phyloP scores from a whole-genome alignment of 2,113 vertebrate species.

The Elachura formosa region DNA sequence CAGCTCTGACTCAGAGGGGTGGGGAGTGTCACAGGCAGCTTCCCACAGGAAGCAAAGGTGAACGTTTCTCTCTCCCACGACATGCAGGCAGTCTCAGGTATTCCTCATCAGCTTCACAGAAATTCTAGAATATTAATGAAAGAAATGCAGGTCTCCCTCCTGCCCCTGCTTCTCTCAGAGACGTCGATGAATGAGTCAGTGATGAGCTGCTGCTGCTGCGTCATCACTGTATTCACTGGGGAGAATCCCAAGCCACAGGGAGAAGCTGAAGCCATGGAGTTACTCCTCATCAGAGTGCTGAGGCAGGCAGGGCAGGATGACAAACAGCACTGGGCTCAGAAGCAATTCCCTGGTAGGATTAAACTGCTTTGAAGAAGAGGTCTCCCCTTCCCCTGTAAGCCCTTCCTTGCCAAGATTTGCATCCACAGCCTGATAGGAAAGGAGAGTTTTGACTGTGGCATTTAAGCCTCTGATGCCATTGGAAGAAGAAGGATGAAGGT shows the following conservation, averaged over 20 bases:
- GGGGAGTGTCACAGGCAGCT: not conserved
- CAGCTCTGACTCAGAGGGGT: constrained; percentile 16
- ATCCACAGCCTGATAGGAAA: not conserved
- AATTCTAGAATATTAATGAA: not conserved
- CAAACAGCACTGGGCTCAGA: not conserved
- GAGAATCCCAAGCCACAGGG: not conserved
- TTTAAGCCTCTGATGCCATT: not conserved
- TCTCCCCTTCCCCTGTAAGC: not conserved
- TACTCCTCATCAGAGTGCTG: not conserved
- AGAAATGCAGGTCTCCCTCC: not conserved
- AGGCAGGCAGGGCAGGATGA: not conserved
- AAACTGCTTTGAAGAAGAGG: not conserved
- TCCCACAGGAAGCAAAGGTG: not conserved
- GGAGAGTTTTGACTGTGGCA: not conserved
- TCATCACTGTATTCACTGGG: not conserved
- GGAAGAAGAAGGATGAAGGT: not conserved
- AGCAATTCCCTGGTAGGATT: not conserved
- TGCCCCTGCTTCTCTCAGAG: not conserved
- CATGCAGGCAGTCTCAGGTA: not conserved
- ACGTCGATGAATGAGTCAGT: constrained; percentile 4
- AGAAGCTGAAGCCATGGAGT: not conserved
- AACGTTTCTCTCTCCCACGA: not conserved
- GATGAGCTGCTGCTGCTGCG: not conserved
- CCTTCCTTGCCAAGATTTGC: not conserved
- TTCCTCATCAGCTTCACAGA: not conserved